A percentile compares a stretch with the other conserved stretches of the same genome.
phyloP scores from a whole-genome alignment of 2,888 invertebrate species.

The Amblyjoppa proteus region DNA sequence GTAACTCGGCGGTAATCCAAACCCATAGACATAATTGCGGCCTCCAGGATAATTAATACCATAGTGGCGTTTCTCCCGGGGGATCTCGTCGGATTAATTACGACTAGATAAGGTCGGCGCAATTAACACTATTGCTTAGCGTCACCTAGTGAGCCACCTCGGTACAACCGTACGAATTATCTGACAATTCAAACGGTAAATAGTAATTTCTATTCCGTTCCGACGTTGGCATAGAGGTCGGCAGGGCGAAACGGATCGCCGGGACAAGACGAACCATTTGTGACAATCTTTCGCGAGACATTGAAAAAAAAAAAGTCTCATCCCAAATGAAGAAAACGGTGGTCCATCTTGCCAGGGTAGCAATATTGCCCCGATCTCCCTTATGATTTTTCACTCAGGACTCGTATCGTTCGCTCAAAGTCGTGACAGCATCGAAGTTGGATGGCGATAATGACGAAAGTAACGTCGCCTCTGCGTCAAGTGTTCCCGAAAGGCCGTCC shows the following conservation, averaged over 20 bases:
- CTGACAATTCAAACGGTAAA: background rate
- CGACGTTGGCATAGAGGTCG: background rate
- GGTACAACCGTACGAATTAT: background rate
- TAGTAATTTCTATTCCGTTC: background rate
- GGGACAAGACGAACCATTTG: background rate
- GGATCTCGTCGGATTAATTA: slow-evolving; percentile 72
- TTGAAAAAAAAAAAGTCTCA: background rate
- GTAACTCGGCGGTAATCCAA: slow-evolving; percentile 73
- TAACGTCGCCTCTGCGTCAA: background rate
- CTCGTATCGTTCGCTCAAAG: background rate
- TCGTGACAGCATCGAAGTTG: background rate
- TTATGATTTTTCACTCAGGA: background rate
- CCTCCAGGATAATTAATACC: slow-evolving; percentile 42
- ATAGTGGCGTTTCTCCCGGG: slow-evolving; percentile 3
- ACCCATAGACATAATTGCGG: slow-evolving; percentile 71
- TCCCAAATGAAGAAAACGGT: no score
- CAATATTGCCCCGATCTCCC: no score
- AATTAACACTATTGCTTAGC: slow-evolving; percentile 76
- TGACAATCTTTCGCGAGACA: background rate
- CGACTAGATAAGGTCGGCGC: slow-evolving; percentile 75
- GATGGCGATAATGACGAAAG: background rate
- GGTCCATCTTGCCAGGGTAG: no score
- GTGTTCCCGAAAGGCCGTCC: background rate
- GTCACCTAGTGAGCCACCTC: slow-evolving; percentile 3
- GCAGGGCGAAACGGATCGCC: background rate